Evolutionary conservation across 1,140 invertebrate genomes (phyloP), one percentile per base, ranked within the genome.

Genomic region (Caerostris darwini): DNA sequence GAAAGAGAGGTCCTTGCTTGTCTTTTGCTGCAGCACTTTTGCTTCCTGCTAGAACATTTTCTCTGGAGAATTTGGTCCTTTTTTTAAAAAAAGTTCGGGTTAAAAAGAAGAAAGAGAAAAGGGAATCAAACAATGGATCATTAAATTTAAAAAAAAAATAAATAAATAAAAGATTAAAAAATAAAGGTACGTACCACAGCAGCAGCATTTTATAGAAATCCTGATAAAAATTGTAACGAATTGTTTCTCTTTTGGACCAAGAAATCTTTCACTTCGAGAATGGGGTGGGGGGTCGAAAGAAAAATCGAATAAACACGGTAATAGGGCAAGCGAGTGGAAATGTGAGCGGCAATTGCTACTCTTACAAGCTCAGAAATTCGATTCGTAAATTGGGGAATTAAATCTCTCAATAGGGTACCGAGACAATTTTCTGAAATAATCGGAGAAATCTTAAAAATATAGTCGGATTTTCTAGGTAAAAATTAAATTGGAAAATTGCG

Each of bases 81-180:
- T 71, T 34, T 34, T 34, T 34, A 34, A 90, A 90, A 64, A 64
- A 17, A n/a, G 81, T 57, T 64, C 57, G 34, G 7, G 12, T 10
- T 10, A 64, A 19, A 85, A 34, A 71, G 71, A 10, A 3, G 19
- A 12, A 77, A 50, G 7, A 71, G 10, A 71, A 77, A 85, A 12
- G 19, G 14, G n/a, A 71, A 71, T 57, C 53, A 8, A 71, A 71
- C 14, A 71, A 71, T 34, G 64, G 67, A 77, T 90, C 88, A 90
- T 77, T 90, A 77, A 77, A 53, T 69, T 88, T 88, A 64, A 88
- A 77, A 77, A 34, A 77, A 7, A 10, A 77, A 19, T n/a, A 77
- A 77, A 77, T 77, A 53, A 77, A 12, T 34, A 34, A 34, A 77
- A 77, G 69, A 77, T 34, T 50, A 77, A 19, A 34, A 77, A 77